Evolutionary conservation across 2,797 vertebrate species (phyloP).

Genomic region (Ptychadena robeensis): DNA sequence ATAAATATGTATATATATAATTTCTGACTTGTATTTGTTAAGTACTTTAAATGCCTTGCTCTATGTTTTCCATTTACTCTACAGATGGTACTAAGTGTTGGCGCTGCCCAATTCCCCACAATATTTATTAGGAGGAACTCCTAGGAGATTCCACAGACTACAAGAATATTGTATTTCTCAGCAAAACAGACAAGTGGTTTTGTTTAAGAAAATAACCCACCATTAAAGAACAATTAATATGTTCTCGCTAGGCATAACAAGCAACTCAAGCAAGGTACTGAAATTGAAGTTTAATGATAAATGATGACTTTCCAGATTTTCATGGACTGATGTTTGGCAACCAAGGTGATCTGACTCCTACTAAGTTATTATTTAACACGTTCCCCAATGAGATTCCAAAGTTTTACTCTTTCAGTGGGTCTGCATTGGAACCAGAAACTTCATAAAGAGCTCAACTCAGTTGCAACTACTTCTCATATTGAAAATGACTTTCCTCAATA

Average conservation of each 20-base stretch:
- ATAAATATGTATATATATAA: background rate
- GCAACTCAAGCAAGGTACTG: slow-evolving; percentile 49
- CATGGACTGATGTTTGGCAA: slow-evolving; percentile 20
- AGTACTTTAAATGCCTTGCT: slow-evolving; percentile 9
- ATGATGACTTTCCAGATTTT: slow-evolving; percentile 49
- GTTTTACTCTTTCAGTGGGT: too few species aligned
- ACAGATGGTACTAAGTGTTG: slow-evolving; percentile 47
- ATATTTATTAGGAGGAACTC: slow-evolving; percentile 50
- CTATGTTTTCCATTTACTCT: slow-evolving; percentile 29
- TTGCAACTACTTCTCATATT: too few species aligned
- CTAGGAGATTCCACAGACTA: slow-evolving; percentile 37
- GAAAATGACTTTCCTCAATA: too few species aligned
- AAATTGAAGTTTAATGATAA: slow-evolving; percentile 59
- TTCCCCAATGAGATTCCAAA: background rate
- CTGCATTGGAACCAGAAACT: too few species aligned
- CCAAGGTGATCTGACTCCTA: slow-evolving; percentile 22
- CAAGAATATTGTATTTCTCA: slow-evolving; percentile 49
- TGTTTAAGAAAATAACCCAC: slow-evolving; percentile 52
- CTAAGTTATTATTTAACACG: slow-evolving; percentile 5
- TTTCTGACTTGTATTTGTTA: slow-evolving; percentile 3
- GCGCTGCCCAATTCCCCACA: slow-evolving; percentile 46
- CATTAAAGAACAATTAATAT: slow-evolving; percentile 60
- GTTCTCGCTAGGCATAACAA: slow-evolving; percentile 50
- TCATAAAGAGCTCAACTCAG: too few species aligned
- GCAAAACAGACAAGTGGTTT: slow-evolving; percentile 49